Conservation (phyloP, 2,797 vertebrate genomes). For the Rhinichthys osculus region DNA sequence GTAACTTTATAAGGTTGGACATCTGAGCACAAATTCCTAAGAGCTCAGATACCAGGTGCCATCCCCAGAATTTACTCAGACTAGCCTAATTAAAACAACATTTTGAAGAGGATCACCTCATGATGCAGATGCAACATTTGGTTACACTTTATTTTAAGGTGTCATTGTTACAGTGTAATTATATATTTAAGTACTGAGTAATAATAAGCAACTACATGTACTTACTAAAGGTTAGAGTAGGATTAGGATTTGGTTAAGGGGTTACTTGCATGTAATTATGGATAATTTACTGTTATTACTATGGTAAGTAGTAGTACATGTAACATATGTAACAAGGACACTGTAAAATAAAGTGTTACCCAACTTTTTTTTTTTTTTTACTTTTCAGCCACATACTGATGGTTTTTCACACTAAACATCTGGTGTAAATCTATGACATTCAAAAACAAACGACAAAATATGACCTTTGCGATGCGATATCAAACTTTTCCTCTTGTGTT, state of each 20-base stretch:
- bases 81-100: not conserved
- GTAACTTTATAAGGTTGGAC: conserved; percentile 47
- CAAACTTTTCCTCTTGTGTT: not conserved
- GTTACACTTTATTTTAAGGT: too few species aligned
- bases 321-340: too few species aligned
- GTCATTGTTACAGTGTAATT: too few species aligned
- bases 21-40: conserved; percentile 43
- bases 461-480: conserved; percentile 2
- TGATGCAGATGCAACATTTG: not conserved
- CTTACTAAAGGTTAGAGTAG: too few species aligned
- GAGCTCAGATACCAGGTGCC: not conserved
- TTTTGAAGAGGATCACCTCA: conserved; percentile 10
- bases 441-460: not conserved
- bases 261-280: too few species aligned
- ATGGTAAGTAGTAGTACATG: too few species aligned
- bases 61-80: conserved; percentile 8
- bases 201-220: too few species aligned
- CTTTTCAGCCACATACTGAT: not conserved
- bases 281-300: too few species aligned
- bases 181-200: too few species aligned
- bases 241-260: too few species aligned
- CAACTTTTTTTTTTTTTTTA: not conserved
- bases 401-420: not conserved
- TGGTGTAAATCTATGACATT: not conserved
- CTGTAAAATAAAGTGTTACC: too few species aligned